Base-by-base conservation (phyloP, 2,888 invertebrate species). In the Diaperis boleti region DNA sequence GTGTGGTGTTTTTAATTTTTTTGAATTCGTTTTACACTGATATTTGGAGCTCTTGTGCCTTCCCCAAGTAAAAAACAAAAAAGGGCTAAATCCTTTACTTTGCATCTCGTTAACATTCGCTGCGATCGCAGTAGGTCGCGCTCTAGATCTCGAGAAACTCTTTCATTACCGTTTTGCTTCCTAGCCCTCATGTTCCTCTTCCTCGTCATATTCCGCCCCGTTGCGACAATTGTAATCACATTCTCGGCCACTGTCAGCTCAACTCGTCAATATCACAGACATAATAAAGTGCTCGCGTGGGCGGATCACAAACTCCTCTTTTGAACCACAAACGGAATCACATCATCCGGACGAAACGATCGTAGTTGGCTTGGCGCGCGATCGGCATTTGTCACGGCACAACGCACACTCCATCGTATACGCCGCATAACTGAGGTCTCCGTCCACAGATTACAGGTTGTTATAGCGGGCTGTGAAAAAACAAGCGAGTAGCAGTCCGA, bases 401-500 rank as follows among this genome's bases (percentile, higher is more conserved):
- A 18, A 17, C 8, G 39, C 62, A 39, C 54, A 41, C 47, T 62
- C 59, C 57, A 60, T 49, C 33, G 49, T 22, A 11, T 31, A 20
- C 33, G 54, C 59, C 29, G 56, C 66, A 66, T 69, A 69, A 68
- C 71, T 74, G 73, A 71, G 67, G 67, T 69, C 68, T 68, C 72
- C 69, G 69, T 61, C 67, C 69, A 70, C 54, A 76, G 78, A 79
- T 78, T 78, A 79, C 79, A 80, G 79, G 80, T 80, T 79, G 79
- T 79, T 80, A 79, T 79, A 79, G 77, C 72, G 69, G 74, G 75
- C 76, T 74, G 76, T 78, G 78, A 78, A 79, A 79, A 79, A 78
- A 79, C 77, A 75, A 73, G 44, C 56, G 56, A 56, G 56, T 56
- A 56, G 56, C 56, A 56, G 56, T 56, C n/a, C 56, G 29, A 29